Conservation (phyloP, 2,113 vertebrate genomes). For the Festucalex cinctus region DNA sequence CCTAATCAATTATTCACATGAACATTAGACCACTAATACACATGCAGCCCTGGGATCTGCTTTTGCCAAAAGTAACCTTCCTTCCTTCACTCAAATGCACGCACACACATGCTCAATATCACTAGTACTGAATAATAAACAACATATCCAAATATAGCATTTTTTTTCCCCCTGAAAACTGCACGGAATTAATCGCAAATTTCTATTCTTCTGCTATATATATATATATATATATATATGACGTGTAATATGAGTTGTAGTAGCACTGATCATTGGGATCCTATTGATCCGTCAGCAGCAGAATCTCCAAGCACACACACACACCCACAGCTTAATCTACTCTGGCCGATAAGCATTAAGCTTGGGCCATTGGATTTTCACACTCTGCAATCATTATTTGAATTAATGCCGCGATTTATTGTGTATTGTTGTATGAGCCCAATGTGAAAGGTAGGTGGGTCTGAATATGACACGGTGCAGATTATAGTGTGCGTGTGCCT, state of each 20-base stretch:
- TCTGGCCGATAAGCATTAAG: slow-evolving; percentile 48
- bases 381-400: slow-evolving; percentile 57
- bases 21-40: slow-evolving; percentile 86
- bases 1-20: slow-evolving; percentile 96
- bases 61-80: slow-evolving; percentile 79
- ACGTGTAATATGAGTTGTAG: slow-evolving; percentile 55
- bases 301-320: slow-evolving; percentile 25
- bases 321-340: slow-evolving; percentile 55
- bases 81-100: slow-evolving; percentile 21
- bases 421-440: slow-evolving; percentile 38
- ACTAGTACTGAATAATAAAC: too few species aligned
- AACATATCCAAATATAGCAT: too few species aligned
- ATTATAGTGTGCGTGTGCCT: neutral
- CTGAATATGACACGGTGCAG: neutral
- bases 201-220: too few species aligned
- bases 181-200: too few species aligned
- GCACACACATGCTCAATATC: slow-evolving; percentile 3
- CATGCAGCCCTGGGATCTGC: slow-evolving; percentile 75
- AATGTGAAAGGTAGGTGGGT: slow-evolving; percentile 28
- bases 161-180: too few species aligned
- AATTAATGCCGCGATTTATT: slow-evolving; percentile 62
- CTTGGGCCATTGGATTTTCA: slow-evolving; percentile 45
- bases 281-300: slow-evolving; percentile 43
- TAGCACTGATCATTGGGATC: slow-evolving; percentile 54
- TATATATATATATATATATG: neutral